Evolutionary conservation across 2,113 vertebrate species (phyloP).

Genomic region (Paralichthys olivaceus): DNA sequence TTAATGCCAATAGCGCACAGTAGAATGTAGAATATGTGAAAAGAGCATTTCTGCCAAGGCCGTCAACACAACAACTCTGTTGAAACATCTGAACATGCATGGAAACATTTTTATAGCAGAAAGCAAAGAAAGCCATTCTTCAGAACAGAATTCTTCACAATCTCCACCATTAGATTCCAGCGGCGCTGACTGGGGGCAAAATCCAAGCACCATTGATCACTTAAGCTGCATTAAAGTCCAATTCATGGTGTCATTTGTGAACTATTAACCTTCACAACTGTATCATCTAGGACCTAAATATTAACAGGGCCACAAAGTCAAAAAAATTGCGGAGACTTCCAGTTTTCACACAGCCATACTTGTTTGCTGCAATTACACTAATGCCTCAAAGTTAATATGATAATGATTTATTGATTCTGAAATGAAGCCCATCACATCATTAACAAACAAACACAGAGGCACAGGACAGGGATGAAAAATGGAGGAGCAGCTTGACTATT

Average conservation of each 20-base stretch:
- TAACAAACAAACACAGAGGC: conserved; percentile 19
- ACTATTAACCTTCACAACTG: background rate
- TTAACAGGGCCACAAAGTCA: too few relatives aligned
- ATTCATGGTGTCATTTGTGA: background rate
- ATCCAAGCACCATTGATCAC: background rate
- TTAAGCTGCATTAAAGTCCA: background rate
- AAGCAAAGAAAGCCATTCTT: background rate
- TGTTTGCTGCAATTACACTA: conserved; percentile 28
- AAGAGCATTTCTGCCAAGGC: background rate
- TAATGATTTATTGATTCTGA: conserved; percentile 27
- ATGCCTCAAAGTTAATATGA: conserved; percentile 25
- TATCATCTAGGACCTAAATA: background rate
- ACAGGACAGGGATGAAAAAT: conserved; percentile 6
- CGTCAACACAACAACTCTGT: background rate
- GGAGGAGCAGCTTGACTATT: conserved; percentile 20
- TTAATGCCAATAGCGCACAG: too few relatives aligned
- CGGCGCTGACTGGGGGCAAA: background rate
- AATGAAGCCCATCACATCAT: conserved; percentile 22
- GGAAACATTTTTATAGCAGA: background rate
- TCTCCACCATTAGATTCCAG: background rate
- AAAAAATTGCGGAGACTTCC: background rate
- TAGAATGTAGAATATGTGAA: too few relatives aligned
- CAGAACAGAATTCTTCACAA: background rate
- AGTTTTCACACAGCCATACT: background rate
- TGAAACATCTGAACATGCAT: background rate